Percentiles rank a stretch among this genome's conserved stretches.
Evolutionary conservation across 2,888 invertebrate species (phyloP).

Genomic region (Clistopyga incitator): DNA sequence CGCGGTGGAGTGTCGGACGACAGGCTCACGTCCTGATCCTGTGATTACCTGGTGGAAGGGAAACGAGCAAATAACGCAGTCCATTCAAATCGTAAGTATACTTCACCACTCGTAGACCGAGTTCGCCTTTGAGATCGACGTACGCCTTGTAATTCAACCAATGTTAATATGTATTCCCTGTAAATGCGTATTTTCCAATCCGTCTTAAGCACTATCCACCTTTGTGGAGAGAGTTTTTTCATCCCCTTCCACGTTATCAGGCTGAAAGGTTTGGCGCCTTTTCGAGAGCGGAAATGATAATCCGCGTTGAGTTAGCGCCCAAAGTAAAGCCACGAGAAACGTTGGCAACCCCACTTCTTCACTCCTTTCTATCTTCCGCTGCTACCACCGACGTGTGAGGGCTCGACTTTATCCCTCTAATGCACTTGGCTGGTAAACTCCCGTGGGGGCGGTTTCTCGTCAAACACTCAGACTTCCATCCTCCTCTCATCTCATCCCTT

Average conservation of each 20-base stretch:
- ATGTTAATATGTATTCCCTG: neutral
- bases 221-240: neutral
- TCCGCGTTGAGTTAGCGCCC: slow-evolving; percentile 67
- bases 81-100: slow-evolving; percentile 92
- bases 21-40: slow-evolving; percentile 94
- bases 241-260: slow-evolving; percentile 58
- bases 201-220: neutral
- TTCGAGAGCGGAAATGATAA: slow-evolving; percentile 67
- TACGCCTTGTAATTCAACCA: too few species aligned
- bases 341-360: slow-evolving; percentile 54
- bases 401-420: slow-evolving; percentile 74
- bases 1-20: slow-evolving; percentile 94
- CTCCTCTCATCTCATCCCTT: slow-evolving; percentile 42
- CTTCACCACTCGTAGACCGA: neutral
- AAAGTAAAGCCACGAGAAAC: slow-evolving; percentile 66
- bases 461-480: slow-evolving; percentile 68
- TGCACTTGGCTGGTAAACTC: slow-evolving; percentile 73
- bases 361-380: slow-evolving; percentile 52
- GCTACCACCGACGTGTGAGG: slow-evolving; percentile 56
- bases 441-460: slow-evolving; percentile 68
- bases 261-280: slow-evolving; percentile 59
- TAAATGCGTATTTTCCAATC: slow-evolving; percentile 20
- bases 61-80: slow-evolving; percentile 91
- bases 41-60: slow-evolving; percentile 96
- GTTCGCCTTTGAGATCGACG: neutral